phyloP scores from a whole-genome alignment of 2,888 invertebrate genomes.

The Terebella lapidaria region DNA sequence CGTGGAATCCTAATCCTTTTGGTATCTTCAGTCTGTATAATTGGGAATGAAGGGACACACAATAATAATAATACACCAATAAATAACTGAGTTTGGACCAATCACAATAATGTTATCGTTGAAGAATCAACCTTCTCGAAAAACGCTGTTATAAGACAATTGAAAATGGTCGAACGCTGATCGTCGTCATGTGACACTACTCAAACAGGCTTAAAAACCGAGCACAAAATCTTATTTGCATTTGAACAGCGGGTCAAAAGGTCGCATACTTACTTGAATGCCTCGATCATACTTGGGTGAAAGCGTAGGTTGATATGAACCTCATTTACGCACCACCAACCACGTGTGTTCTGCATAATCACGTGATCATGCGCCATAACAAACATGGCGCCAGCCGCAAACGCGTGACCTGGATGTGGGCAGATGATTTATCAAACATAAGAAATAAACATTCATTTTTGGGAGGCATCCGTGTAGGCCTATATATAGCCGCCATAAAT shows the following conservation, averaged over 20 bases:
- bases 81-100: neutral
- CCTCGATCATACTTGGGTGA: too few relatives aligned
- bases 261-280: too few relatives aligned
- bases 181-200: too few relatives aligned
- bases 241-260: too few relatives aligned
- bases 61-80: neutral
- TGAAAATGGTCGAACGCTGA: too few relatives aligned
- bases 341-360: conserved; percentile 28
- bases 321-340: conserved; percentile 38
- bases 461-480: too few relatives aligned
- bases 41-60: neutral
- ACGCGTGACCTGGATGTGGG: conserved; percentile 33
- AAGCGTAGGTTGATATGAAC: conserved; percentile 18
- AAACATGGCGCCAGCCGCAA: conserved; percentile 36
- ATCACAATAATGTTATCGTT: too few relatives aligned
- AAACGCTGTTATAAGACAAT: too few relatives aligned
- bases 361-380: conserved; percentile 34
- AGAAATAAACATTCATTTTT: neutral
- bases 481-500: too few relatives aligned
- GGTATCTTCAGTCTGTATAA: neutral
- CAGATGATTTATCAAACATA: neutral
- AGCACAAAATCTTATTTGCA: too few relatives aligned
- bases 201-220: too few relatives aligned
- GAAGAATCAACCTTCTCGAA: too few relatives aligned
- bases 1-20: neutral